Evolutionary conservation across 2,113 vertebrate species (phyloP), one percentile per base, ranked within the genome.

Genomic region (Nibea albiflora): DNA sequence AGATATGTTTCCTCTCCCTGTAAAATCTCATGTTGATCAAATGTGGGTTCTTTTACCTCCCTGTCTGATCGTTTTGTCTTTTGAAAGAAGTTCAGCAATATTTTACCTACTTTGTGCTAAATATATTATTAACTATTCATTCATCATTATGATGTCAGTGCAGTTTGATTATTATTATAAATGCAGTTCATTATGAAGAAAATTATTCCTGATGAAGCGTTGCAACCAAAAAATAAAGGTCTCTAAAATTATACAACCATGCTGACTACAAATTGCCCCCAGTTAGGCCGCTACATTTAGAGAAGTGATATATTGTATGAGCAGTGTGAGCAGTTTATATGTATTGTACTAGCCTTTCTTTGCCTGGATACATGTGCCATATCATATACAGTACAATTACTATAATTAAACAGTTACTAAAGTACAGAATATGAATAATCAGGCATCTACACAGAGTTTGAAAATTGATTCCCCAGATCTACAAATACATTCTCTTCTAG

Each of bases 21-120:
- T 65, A 56, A 75, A 65, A 81, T 73, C 72, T 73, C 68, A 60
- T 20, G 53, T 52, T 89, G 70, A 83, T 80, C 35, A 78, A 61
- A 83, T 58, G 35, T 5, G n/a, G 35, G 35, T 39, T 39, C 26
- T 60, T 72, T 64, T 49, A 69, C 67, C 26, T 50, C 26, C 12
- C 19, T 24, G 17, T 70, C 7, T 61, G 42, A 56, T 64, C 20
- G 49, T 62, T 58, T 46, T 80, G 42, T 81, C 26, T 78, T 47
- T 3, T 14, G 3, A 53, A 52, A 56, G 4, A 14, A 79, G 11
- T 66, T 17, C 31, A 5, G 24, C 20, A n/a, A 16, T 52, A 46
- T 74, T 80, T 75, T 42, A 12, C 15, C 52, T 50, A 52, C 28
- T 68, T 75, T 31, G 1, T 28, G 15, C 19, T 26, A 19, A 46